Percentiles rank a stretch among this genome's conserved stretches.
Conservation (phyloP, 2,797 vertebrate genomes). For the Coendou prehensilis region DNA sequence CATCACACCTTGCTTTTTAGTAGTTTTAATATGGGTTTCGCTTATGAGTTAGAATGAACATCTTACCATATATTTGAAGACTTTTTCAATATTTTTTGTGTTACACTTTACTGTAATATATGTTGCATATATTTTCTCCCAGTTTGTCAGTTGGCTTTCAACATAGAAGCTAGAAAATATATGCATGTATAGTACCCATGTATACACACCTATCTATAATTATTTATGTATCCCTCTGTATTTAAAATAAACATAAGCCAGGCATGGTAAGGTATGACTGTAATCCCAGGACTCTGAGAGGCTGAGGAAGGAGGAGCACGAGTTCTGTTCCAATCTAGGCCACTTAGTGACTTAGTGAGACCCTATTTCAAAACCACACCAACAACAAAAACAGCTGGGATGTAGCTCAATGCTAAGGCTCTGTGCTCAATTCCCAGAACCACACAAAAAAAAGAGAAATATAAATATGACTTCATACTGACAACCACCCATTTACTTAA, state of each 20-base stretch:
- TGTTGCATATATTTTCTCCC: conserved; percentile 7
- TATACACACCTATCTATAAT: neutral
- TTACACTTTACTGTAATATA: neutral
- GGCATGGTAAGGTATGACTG: neutral
- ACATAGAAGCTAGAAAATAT: neutral
- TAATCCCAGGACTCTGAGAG: neutral
- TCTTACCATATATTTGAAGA: neutral
- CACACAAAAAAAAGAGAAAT: neutral
- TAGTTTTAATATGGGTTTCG: neutral
- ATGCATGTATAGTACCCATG: neutral
- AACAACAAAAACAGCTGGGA: neutral
- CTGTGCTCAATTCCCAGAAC: neutral
- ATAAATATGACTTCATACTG: conserved; percentile 41
- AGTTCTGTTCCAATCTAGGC: neutral
- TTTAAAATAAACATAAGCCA: neutral
- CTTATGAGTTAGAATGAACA: neutral
- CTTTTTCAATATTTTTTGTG: neutral
- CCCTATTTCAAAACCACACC: neutral
- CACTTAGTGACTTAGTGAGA: neutral
- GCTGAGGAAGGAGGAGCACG: neutral
- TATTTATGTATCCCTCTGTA: conserved; percentile 7
- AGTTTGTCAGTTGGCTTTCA: conserved; percentile 23
- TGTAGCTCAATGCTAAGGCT: neutral
- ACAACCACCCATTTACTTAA: neutral
- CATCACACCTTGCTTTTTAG: neutral